These are phyloP conservation scores for Eristalinus sepulchralis DNA, from an alignment of 2,888 invertebrate genomes.

Conservation along the genomic window DNA sequence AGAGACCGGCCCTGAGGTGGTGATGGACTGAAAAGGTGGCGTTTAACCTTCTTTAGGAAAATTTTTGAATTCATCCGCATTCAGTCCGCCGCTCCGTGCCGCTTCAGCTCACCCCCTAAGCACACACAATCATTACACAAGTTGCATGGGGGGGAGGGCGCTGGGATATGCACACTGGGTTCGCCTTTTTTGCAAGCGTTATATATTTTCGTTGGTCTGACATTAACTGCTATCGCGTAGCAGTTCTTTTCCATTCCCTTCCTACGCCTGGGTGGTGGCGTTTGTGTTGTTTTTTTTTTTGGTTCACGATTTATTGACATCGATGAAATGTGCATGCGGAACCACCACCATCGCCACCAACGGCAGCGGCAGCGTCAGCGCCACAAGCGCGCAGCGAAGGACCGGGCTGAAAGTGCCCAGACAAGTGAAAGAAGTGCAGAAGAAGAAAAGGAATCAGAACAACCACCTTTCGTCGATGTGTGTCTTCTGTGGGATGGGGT, in stretches of 20 bases:
- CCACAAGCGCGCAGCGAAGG: background rate
- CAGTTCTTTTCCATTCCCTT: conserved; percentile 58
- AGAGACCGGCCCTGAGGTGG: background rate
- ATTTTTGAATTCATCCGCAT: conserved; percentile 45
- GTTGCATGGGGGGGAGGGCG: conserved; percentile 13
- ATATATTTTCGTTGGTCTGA: conserved; percentile 71
- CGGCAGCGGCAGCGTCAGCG: background rate
- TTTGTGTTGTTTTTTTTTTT: conserved; percentile 12
- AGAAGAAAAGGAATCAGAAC: conserved; percentile 55
- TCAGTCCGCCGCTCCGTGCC: background rate
- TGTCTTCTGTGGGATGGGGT: conserved; percentile 15
- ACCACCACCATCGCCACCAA: conserved; percentile 41
- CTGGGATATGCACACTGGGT: conserved; percentile 48
- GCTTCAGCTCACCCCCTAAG: conserved; percentile 45
- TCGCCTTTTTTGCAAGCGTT: conserved; percentile 56
- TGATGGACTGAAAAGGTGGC: conserved; percentile 45
- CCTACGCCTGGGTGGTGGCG: background rate
- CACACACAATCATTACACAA: conserved; percentile 60
- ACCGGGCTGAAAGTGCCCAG: background rate
- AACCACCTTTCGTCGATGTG: conserved; percentile 69
- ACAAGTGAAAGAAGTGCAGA: conserved; percentile 39
- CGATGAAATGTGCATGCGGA: conserved; percentile 72
- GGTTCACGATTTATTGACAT: conserved; percentile 67
- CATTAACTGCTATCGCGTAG: conserved; percentile 71
- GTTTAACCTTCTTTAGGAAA: conserved; percentile 54